A percentile compares a stretch with the other conserved stretches of the same genome.
These are phyloP conservation scores for Punctoribates punctum DNA, from an alignment of 2,888 invertebrate genomes.

Conservation along the genomic window DNA sequence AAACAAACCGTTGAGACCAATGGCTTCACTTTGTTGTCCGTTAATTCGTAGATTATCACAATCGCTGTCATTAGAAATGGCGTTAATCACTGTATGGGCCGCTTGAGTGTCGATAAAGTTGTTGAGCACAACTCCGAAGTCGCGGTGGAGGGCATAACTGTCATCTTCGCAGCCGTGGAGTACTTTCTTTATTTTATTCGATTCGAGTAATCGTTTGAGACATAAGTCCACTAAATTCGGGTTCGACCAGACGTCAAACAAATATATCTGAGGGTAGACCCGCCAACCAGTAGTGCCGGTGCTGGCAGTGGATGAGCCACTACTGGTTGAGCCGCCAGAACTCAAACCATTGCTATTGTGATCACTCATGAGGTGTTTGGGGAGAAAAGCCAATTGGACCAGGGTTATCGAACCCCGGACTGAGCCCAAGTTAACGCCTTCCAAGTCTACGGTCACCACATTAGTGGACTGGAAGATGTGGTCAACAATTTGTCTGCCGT, in stretches of 20 bases:
- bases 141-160: conserved; percentile 10
- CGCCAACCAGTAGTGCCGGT: neutral
- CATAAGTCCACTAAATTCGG: neutral
- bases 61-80: neutral
- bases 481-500: conserved; percentile 16
- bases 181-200: conserved; percentile 31
- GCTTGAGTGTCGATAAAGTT: conserved; percentile 38
- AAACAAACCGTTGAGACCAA: conserved; percentile 37
- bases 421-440: conserved; percentile 38
- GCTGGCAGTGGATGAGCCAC: neutral
- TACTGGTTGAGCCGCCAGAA: neutral
- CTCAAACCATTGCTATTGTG: neutral
- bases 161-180: conserved; percentile 39
- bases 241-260: conserved; percentile 37
- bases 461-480: neutral
- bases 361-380: conserved; percentile 22
- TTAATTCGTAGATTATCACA: neutral
- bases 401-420: conserved; percentile 35
- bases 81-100: neutral
- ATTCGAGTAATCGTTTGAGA: conserved; percentile 27
- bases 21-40: conserved; percentile 24
- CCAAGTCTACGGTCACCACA: conserved; percentile 40
- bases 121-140: conserved; percentile 7
- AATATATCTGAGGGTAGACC: conserved; percentile 23
- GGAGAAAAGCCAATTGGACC: conserved; percentile 34